A percentile compares a stretch with the other conserved stretches of the same genome.
Conservation (phyloP, 53 echinoderm and acorn worm species). For the Holothuria scabra region DNA sequence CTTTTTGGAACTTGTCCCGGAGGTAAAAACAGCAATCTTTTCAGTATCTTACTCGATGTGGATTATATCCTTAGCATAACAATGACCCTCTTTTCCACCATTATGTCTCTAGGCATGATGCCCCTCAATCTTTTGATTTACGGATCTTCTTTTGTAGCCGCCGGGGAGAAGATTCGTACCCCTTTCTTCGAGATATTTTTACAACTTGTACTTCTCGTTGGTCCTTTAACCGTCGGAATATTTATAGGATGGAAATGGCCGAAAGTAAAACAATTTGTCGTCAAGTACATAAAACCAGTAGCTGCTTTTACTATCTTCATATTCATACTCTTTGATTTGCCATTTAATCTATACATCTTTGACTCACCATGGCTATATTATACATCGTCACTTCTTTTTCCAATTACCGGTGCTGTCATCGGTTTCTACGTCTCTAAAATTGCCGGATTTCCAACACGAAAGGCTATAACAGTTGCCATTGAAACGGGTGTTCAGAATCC, state of each 20-base stretch:
- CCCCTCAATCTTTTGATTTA: conserved; percentile 85
- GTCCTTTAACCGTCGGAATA: conserved; percentile 69
- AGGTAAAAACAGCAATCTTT: conserved; percentile 78
- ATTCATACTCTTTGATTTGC: conserved; percentile 57
- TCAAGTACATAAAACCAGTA: conserved; percentile 71
- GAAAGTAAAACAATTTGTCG: conserved; percentile 51
- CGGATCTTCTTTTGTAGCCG: conserved; percentile 60
- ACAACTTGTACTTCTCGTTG: conserved; percentile 65
- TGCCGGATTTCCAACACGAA: conserved; percentile 45
- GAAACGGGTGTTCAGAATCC: conserved; percentile 87
- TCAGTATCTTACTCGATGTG: conserved; percentile 74
- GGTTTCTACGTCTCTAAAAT: conserved; percentile 71
- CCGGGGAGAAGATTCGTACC: conserved; percentile 55
- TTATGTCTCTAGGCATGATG: conserved; percentile 82
- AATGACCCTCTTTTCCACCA: conserved; percentile 81
- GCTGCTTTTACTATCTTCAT: conserved; percentile 59
- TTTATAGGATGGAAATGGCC: conserved; percentile 66
- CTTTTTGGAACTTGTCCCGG: conserved; percentile 84
- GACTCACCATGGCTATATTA: conserved; percentile 54
- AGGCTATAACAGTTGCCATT: conserved; percentile 77
- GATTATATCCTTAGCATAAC: too few species aligned
- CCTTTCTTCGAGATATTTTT: conserved; percentile 68
- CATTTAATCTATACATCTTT: conserved; percentile 78
- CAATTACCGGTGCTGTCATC: conserved; percentile 64
- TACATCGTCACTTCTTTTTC: conserved; percentile 63